phyloP scores from a whole-genome alignment of 2,888 invertebrate species.

The Neocrepidodera transversa region DNA sequence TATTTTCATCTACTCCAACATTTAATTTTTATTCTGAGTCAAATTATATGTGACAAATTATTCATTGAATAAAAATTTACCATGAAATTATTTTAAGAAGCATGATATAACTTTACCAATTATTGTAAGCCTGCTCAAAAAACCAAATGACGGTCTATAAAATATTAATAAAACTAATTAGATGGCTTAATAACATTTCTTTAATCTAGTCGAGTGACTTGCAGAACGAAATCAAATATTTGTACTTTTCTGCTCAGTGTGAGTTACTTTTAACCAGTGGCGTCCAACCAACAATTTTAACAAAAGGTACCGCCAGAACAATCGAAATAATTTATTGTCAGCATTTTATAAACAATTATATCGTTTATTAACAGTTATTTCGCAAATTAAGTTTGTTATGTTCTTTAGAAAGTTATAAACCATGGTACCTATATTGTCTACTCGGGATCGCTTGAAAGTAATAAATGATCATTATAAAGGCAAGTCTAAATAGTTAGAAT shows the following conservation, averaged over 20 bases:
- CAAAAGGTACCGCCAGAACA: no score
- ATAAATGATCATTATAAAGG: no score
- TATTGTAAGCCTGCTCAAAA: constrained; percentile 1
- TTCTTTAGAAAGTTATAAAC: no score
- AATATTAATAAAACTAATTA: constrained; percentile 26
- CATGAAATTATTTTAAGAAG: not conserved
- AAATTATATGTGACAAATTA: not conserved
- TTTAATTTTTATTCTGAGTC: no score
- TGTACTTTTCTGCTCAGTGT: constrained; percentile 23
- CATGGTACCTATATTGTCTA: no score
- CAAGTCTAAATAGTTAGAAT: no score
- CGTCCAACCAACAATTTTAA: not conserved
- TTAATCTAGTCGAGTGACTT: constrained; percentile 33
- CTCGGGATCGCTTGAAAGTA: no score
- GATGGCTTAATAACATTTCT: constrained; percentile 18
- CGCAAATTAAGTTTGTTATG: no score
- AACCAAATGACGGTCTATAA: not conserved
- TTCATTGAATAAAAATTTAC: not conserved
- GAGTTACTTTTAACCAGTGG: constrained; percentile 1
- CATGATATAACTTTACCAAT: not conserved
- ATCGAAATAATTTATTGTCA: no score
- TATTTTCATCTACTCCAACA: no score
- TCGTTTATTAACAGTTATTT: no score
- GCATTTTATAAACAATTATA: no score
- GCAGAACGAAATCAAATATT: constrained; percentile 28